Percentiles rank a stretch among this genome's conserved stretches.
Evolutionary conservation across 2,113 vertebrate genomes (phyloP).

Genomic region (Carollia perspicillata): DNA sequence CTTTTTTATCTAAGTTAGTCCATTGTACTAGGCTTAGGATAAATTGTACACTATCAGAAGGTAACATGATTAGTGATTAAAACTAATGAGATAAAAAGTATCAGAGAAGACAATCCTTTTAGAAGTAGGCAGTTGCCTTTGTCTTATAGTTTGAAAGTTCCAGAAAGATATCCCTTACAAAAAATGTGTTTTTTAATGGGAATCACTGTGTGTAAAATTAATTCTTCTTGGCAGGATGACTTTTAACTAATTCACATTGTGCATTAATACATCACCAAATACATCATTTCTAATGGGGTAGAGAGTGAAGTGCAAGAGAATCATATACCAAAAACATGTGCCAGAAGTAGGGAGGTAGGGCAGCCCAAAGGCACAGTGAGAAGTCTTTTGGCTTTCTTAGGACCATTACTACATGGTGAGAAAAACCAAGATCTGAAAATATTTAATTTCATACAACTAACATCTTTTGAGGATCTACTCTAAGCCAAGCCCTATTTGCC

Average conservation of each 20-base stretch:
- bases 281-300: not conserved
- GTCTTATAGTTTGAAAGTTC: not conserved
- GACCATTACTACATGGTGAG: not conserved
- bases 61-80: not conserved
- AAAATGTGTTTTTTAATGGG: not conserved
- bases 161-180: not conserved
- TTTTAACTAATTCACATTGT: not conserved
- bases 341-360: not conserved
- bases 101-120: not conserved
- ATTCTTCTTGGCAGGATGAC: not conserved
- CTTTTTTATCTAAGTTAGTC: not conserved
- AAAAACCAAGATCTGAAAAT: not conserved
- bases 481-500: not conserved
- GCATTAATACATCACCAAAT: not conserved
- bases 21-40: not conserved
- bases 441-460: not conserved
- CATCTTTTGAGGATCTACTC: not conserved
- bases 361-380: not conserved
- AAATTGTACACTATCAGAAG: not conserved
- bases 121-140: not conserved
- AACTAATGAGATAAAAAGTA: not conserved
- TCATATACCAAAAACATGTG: fast-evolving
- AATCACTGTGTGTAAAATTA: not conserved
- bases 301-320: not conserved
- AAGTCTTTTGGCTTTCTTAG: not conserved